Evolutionary conservation across 2,113 vertebrate genomes (phyloP).

Genomic region (Callopanchax toddi): DNA sequence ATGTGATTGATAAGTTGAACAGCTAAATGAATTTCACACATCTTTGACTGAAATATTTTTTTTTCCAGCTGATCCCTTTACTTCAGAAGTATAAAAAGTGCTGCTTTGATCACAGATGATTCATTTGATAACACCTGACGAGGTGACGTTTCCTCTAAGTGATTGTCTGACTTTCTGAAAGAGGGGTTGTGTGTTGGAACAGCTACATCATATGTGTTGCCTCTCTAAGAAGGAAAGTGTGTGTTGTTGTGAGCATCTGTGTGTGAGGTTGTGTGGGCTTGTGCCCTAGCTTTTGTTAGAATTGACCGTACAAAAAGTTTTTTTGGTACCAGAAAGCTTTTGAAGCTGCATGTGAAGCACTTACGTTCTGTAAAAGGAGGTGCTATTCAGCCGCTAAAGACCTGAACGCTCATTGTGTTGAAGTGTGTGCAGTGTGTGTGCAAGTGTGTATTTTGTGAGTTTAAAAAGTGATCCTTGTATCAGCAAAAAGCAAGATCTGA

Average conservation of each 20-base stretch:
- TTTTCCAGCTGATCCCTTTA: too few relatives aligned
- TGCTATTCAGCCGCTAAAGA: constrained; percentile 50
- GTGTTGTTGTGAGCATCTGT: constrained; percentile 21
- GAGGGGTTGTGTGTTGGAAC: constrained; percentile 60
- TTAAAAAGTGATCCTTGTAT: too few relatives aligned
- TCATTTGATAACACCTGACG: not conserved
- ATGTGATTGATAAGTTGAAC: not conserved
- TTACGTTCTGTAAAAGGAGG: constrained; percentile 42
- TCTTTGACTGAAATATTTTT: too few relatives aligned
- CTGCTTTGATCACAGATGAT: not conserved
- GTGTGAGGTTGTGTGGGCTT: constrained; percentile 27
- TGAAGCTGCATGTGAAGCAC: constrained; percentile 53
- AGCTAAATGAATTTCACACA: not conserved
- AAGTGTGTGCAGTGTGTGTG: constrained; percentile 12
- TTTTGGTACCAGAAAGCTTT: constrained; percentile 48
- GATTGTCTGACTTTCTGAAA: constrained; percentile 52
- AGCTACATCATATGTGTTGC: constrained; percentile 65
- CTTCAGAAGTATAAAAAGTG: not conserved
- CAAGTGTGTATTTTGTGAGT: not conserved
- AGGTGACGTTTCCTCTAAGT: constrained; percentile 31
- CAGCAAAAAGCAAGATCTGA: too few relatives aligned
- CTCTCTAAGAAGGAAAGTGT: constrained; percentile 12
- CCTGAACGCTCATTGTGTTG: constrained; percentile 33
- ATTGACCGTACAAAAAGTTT: constrained; percentile 49
- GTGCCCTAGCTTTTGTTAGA: constrained; percentile 27